Conservation (phyloP, 2,113 vertebrate genomes). For the Pitta sordida region DNA sequence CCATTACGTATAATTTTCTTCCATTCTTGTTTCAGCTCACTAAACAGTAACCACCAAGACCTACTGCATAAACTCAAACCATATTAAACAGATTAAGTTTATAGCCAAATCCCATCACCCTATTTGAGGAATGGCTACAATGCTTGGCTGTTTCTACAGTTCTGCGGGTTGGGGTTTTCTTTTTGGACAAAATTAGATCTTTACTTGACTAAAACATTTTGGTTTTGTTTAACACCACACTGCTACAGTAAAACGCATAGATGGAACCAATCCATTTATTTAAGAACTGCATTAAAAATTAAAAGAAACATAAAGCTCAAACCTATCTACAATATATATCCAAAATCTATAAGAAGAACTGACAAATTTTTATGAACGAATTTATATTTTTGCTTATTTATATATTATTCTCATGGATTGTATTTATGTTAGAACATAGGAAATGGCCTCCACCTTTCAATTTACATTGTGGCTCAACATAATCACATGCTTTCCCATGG, state of each 20-base stretch:
- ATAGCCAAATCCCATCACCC: not conserved
- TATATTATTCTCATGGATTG: not conserved
- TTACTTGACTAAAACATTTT: not conserved
- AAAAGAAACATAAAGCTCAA: not conserved
- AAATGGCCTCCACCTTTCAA: not conserved
- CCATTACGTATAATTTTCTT: constrained; percentile 9
- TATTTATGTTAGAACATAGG: not conserved
- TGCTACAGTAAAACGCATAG: not conserved
- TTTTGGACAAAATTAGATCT: not conserved
- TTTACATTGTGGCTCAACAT: not conserved
- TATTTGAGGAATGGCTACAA: not conserved
- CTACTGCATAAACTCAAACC: not conserved
- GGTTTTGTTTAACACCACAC: not conserved
- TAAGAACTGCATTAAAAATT: not conserved
- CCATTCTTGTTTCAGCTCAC: constrained; percentile 29
- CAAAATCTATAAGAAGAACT: not conserved
- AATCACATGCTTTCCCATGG: not conserved
- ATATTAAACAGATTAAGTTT: constrained; percentile 19
- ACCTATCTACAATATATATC: not conserved
- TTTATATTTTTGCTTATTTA: not conserved
- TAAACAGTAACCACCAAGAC: constrained; percentile 1
- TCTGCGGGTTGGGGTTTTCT: not conserved
- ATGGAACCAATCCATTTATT: not conserved
- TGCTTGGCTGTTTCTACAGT: not conserved
- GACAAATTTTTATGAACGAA: not conserved